A percentile compares a stretch with the other conserved stretches of the same genome.
phyloP scores from a whole-genome alignment of 1,140 invertebrate genomes.

The Mylabris phalerata region DNA sequence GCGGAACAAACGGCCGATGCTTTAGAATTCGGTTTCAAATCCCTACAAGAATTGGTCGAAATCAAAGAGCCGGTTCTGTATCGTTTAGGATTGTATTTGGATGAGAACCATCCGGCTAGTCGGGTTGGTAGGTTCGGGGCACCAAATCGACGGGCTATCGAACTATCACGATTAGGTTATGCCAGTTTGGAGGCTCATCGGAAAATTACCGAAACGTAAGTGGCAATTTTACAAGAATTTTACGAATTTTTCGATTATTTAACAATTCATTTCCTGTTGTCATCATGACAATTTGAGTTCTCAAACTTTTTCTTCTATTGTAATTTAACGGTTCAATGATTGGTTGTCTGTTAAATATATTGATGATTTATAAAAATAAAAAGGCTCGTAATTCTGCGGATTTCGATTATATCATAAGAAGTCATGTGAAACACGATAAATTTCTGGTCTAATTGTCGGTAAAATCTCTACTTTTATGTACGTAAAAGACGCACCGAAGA shows the following conservation, averaged over 20 bases:
- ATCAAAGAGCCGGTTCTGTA: slow-evolving; percentile 62
- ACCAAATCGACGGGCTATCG: slow-evolving; percentile 53
- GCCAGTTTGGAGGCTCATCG: slow-evolving; percentile 59
- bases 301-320: too few species aligned
- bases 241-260: too few species aligned
- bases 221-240: background rate
- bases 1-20: slow-evolving; percentile 47
- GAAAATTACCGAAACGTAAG: slow-evolving; percentile 40
- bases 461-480: too few species aligned
- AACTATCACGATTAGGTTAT: slow-evolving; percentile 60
- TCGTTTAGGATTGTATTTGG: slow-evolving; percentile 58
- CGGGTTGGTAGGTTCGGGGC: slow-evolving; percentile 67
- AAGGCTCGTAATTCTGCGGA: too few species aligned
- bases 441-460: too few species aligned
- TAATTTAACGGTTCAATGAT: too few species aligned
- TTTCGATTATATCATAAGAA: too few species aligned
- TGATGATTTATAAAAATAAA: too few species aligned
- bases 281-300: background rate
- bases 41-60: slow-evolving; percentile 58
- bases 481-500: too few species aligned
- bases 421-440: too few species aligned
- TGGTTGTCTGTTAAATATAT: too few species aligned
- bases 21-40: slow-evolving; percentile 55
- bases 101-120: slow-evolving; percentile 59
- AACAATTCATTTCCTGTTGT: too few species aligned